Conservation (phyloP, 2,888 invertebrate genomes). For the Heliconius erato region DNA sequence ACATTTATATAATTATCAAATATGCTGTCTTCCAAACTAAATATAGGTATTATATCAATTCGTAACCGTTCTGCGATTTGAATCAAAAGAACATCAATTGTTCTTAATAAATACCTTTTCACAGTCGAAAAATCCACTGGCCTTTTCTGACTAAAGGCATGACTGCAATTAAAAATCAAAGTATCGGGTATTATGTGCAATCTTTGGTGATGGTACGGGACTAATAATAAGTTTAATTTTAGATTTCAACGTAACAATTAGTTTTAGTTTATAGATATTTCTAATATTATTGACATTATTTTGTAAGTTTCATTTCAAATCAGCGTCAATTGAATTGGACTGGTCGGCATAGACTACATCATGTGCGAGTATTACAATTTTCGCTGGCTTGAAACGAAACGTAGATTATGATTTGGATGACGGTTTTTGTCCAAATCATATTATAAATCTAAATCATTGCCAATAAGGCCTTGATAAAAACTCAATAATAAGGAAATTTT, state of each 20-base stretch:
- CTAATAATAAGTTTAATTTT: conserved; percentile 71
- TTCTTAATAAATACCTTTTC: conserved; percentile 80
- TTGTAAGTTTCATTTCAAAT: conserved; percentile 79
- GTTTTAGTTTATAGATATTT: conserved; percentile 64
- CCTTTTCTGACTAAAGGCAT: conserved; percentile 69
- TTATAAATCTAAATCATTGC: conserved; percentile 47
- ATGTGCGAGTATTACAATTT: conserved; percentile 57
- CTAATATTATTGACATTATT: conserved; percentile 62
- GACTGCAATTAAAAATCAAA: conserved; percentile 86
- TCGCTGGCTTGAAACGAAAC: conserved; percentile 83
- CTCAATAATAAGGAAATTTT: conserved; percentile 80
- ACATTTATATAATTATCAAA: conserved; percentile 46
- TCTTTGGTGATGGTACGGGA: conserved; percentile 90
- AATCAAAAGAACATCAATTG: conserved; percentile 64
- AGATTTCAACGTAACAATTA: conserved; percentile 59
- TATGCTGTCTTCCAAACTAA: conserved; percentile 78
- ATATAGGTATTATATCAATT: conserved; percentile 64
- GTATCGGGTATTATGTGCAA: conserved; percentile 95
- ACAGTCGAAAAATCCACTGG: conserved; percentile 76
- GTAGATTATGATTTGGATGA: conserved; percentile 78
- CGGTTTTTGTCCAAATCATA: conserved; percentile 81
- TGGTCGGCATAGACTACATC: conserved; percentile 72
- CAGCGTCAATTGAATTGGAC: conserved; percentile 65
- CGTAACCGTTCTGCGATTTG: conserved; percentile 54
- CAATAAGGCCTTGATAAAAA: conserved; percentile 61